Percentiles rank a stretch among this genome's conserved stretches.
These are phyloP conservation scores for Toxonevra muliebris DNA, from an alignment of 2,888 invertebrate genomes.

Conservation along the genomic window DNA sequence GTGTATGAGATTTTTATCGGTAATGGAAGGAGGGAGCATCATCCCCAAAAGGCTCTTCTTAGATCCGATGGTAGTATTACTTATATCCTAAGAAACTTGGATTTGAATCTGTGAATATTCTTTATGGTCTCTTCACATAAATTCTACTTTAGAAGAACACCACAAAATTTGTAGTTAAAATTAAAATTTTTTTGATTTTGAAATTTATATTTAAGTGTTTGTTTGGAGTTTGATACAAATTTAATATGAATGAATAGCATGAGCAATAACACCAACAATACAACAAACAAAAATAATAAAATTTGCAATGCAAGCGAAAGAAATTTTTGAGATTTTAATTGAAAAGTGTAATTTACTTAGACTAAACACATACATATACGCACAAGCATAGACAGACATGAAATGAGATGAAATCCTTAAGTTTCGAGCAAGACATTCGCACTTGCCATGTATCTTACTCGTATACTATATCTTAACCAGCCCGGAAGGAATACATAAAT, in stretches of 20 bases:
- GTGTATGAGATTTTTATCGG: too few species aligned
- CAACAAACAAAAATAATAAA: conserved; percentile 30
- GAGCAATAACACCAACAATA: conserved; percentile 28
- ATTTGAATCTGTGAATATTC: too few species aligned
- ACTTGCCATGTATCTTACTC: not conserved
- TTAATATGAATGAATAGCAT: conserved; percentile 36
- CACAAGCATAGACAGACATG: conserved; percentile 6
- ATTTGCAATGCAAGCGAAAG: not conserved
- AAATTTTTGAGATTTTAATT: conserved; percentile 47
- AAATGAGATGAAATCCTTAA: not conserved
- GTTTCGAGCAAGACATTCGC: not conserved
- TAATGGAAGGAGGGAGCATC: too few species aligned
- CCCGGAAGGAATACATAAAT: not conserved
- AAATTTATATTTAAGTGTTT: conserved; percentile 8
- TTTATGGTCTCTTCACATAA: too few species aligned
- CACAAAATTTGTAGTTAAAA: conserved; percentile 20
- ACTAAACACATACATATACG: conserved; percentile 6
- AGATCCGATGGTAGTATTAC: too few species aligned
- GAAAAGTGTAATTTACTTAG: conserved; percentile 57
- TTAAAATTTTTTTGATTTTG: conserved; percentile 26
- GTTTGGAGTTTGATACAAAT: conserved; percentile 11
- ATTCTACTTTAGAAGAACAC: not conserved
- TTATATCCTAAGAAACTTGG: too few species aligned
- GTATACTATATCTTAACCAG: not conserved
- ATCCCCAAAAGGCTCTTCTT: too few species aligned